Conservation (phyloP, 2,113 vertebrate genomes). For the Apus apus region DNA sequence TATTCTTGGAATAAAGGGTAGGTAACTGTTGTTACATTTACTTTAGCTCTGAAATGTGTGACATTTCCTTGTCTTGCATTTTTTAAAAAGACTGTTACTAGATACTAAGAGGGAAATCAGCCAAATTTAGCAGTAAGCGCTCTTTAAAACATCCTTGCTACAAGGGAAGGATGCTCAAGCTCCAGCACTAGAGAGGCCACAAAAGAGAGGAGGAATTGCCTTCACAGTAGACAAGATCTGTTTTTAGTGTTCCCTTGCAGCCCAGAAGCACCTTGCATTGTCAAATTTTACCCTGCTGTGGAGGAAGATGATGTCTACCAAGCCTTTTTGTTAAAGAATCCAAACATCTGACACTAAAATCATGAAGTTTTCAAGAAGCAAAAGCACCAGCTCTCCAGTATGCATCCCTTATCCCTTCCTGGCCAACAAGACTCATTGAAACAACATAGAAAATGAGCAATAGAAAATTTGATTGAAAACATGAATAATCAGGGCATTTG, state of each 20-base stretch:
- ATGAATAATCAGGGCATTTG: not conserved
- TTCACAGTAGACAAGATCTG: not conserved
- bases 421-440: not conserved
- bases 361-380: not conserved
- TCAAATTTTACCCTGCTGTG: not conserved
- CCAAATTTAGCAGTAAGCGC: not conserved
- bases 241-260: not conserved
- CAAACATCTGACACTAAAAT: not conserved
- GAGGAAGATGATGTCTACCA: not conserved
- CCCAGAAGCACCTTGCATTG: not conserved
- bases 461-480: not conserved
- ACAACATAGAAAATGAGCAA: not conserved
- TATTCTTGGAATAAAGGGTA: not conserved
- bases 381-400: not conserved
- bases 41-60: not conserved
- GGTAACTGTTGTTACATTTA: fast-evolving
- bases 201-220: not conserved
- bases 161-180: not conserved
- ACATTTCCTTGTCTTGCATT: not conserved
- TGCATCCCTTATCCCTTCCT: not conserved
- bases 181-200: not conserved
- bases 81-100: not conserved
- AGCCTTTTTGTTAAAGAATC: not conserved
- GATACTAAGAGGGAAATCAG: not conserved
- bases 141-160: not conserved